Conservation (phyloP, 2,797 vertebrate genomes). For the Amniataba percoides region DNA sequence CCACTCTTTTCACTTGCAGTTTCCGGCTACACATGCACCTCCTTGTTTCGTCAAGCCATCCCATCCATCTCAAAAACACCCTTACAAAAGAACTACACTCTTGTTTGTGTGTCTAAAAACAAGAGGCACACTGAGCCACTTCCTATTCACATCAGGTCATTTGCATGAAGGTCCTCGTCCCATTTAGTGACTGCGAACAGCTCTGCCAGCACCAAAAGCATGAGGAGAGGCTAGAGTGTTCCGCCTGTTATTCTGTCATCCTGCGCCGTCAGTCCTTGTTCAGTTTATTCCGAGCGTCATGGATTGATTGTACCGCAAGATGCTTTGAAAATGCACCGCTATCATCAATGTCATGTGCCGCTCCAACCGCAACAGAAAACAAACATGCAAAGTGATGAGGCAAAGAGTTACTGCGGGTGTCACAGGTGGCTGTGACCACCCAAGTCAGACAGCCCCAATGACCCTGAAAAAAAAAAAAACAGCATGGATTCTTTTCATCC, state of each 20-base stretch:
- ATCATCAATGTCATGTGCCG: slow-evolving; percentile 9
- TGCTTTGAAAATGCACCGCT: neutral
- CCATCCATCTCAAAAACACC: slow-evolving; percentile 79
- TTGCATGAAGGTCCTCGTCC: slow-evolving; percentile 79
- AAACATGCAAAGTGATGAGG: slow-evolving; percentile 31
- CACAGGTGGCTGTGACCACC: slow-evolving; percentile 46
- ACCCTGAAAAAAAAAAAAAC: slow-evolving; percentile 26
- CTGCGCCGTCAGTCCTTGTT: slow-evolving; percentile 27
- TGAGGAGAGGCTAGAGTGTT: slow-evolving; percentile 30
- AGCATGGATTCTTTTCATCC: slow-evolving; percentile 30
- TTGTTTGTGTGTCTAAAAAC: slow-evolving; percentile 78
- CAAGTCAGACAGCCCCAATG: slow-evolving; percentile 33
- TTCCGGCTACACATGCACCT: slow-evolving; percentile 79
- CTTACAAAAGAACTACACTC: slow-evolving; percentile 76
- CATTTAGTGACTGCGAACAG: slow-evolving; percentile 53
- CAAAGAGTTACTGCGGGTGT: slow-evolving; percentile 21
- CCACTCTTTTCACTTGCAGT: slow-evolving; percentile 75
- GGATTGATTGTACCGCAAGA: slow-evolving; percentile 1
- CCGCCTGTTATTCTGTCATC: slow-evolving; percentile 37
- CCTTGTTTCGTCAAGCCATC: slow-evolving; percentile 74
- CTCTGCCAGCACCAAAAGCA: slow-evolving; percentile 55
- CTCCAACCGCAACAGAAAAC: slow-evolving; percentile 28
- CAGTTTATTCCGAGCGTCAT: slow-evolving; percentile 4
- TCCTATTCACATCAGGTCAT: slow-evolving; percentile 76
- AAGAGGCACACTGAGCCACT: slow-evolving; percentile 80